Evolutionary conservation across 2,888 invertebrate genomes (phyloP).

Genomic region (Lepidochrysops patricia): DNA sequence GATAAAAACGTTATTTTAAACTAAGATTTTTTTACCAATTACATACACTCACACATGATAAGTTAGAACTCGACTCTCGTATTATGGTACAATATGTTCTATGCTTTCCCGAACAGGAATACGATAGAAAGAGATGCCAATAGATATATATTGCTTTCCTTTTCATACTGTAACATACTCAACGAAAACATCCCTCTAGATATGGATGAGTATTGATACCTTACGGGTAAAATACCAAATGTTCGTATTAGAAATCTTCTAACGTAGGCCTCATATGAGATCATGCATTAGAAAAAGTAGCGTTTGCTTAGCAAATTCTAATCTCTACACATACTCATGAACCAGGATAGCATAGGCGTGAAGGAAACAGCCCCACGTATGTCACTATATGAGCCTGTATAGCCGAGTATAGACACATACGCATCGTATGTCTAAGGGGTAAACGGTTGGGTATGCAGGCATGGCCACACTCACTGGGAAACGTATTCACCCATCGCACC

Average conservation of each 20-base stretch:
- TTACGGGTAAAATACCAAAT: not conserved
- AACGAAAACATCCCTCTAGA: not conserved
- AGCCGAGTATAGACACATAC: slow-evolving; percentile 59
- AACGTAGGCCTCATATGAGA: slow-evolving; percentile 37
- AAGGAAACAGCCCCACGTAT: slow-evolving; percentile 57
- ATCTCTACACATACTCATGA: slow-evolving; percentile 71
- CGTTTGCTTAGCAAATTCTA: slow-evolving; percentile 73
- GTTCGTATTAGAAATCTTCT: slow-evolving; percentile 40
- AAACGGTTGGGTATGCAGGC: slow-evolving; percentile 47
- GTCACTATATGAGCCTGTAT: slow-evolving; percentile 50
- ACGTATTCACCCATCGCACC: slow-evolving; percentile 38
- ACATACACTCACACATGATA: no score
- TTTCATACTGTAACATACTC: slow-evolving; percentile 16
- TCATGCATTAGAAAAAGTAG: slow-evolving; percentile 59
- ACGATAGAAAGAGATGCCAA: slow-evolving; percentile 16
- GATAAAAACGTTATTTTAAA: no score
- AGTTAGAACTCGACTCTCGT: no score
- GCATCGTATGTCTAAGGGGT: slow-evolving; percentile 62
- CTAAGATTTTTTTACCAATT: no score
- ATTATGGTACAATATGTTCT: slow-evolving; percentile 25
- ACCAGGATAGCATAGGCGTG: slow-evolving; percentile 54
- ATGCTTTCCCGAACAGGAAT: slow-evolving; percentile 25
- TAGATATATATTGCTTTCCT: not conserved
- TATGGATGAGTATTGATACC: not conserved
- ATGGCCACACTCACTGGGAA: slow-evolving; percentile 40